Conservation (phyloP, 2,797 vertebrate genomes). For the Chaetodon trifasciatus region DNA sequence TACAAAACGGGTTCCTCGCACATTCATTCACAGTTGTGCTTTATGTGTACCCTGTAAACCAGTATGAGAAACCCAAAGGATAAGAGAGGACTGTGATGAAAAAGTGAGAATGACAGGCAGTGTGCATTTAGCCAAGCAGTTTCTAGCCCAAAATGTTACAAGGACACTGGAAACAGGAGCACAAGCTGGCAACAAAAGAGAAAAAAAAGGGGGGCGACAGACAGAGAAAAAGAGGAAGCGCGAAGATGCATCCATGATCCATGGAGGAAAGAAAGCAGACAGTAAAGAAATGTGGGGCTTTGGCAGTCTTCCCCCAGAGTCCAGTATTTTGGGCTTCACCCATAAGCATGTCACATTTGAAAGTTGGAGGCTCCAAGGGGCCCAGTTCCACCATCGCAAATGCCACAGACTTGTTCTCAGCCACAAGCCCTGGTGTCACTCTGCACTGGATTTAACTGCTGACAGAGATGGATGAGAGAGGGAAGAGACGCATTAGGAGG, state of each 20-base stretch:
- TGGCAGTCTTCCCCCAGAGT: slow-evolving; percentile 53
- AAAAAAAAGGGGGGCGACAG: slow-evolving; percentile 6
- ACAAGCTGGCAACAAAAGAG: slow-evolving; percentile 46
- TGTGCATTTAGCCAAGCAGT: slow-evolving; percentile 54
- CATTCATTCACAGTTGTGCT: slow-evolving; percentile 35
- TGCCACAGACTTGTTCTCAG: slow-evolving; percentile 81
- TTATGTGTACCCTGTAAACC: slow-evolving; percentile 31
- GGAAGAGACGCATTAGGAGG: slow-evolving; percentile 78
- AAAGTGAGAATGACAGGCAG: slow-evolving; percentile 39
- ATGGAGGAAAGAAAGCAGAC: slow-evolving; percentile 61
- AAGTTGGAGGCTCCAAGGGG: slow-evolving; percentile 70
- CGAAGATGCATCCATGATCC: slow-evolving; percentile 62
- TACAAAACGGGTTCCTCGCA: slow-evolving; percentile 33
- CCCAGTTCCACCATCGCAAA: slow-evolving; percentile 74
- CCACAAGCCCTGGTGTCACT: slow-evolving; percentile 78
- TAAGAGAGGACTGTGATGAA: slow-evolving; percentile 34
- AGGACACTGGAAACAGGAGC: slow-evolving; percentile 65
- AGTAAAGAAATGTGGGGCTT: slow-evolving; percentile 61
- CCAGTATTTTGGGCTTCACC: slow-evolving; percentile 70
- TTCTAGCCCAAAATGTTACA: slow-evolving; percentile 44
- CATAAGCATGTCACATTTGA: slow-evolving; percentile 74
- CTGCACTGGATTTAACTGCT: slow-evolving; percentile 73
- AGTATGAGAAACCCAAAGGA: slow-evolving; percentile 45
- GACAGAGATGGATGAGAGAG: slow-evolving; percentile 82
- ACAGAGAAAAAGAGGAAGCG: slow-evolving; percentile 1